These are phyloP conservation scores for Synanthedon formicaeformis DNA, from an alignment of 2,888 invertebrate species.

Conservation along the genomic window DNA sequence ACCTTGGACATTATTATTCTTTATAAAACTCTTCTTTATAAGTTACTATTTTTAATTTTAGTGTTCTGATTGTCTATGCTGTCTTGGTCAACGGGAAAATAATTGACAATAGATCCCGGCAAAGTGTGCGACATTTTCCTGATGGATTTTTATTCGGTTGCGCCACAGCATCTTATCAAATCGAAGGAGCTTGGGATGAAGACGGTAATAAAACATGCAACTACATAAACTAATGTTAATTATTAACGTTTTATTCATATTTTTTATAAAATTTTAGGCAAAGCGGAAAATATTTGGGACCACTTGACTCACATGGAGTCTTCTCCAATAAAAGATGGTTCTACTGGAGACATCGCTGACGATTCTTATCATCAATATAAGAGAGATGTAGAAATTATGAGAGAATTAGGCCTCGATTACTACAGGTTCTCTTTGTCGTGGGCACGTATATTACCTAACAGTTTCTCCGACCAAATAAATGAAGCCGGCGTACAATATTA, in stretches of 20 bases:
- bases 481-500: slow-evolving; percentile 70
- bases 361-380: slow-evolving; percentile 66
- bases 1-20: no score
- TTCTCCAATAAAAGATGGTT: slow-evolving; percentile 52
- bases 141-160: slow-evolving; percentile 27
- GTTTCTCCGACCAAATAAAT: slow-evolving; percentile 49
- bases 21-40: no score
- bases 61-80: background rate
- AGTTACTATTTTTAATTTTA: background rate
- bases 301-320: slow-evolving; percentile 47
- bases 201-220: slow-evolving; percentile 30
- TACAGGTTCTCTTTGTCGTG: slow-evolving; percentile 66
- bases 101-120: background rate
- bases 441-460: slow-evolving; percentile 67
- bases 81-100: background rate
- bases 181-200: slow-evolving; percentile 64
- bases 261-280: slow-evolving; percentile 20
- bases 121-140: slow-evolving; percentile 17
- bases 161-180: slow-evolving; percentile 56
- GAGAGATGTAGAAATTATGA: slow-evolving; percentile 37
- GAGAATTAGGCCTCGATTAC: slow-evolving; percentile 28
- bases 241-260: background rate
- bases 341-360: slow-evolving; percentile 61
- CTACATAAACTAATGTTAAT: no score
- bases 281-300: slow-evolving; percentile 69